Evolutionary conservation across 2,113 vertebrate species (phyloP).

Genomic region (Alligator mississippiensis): DNA sequence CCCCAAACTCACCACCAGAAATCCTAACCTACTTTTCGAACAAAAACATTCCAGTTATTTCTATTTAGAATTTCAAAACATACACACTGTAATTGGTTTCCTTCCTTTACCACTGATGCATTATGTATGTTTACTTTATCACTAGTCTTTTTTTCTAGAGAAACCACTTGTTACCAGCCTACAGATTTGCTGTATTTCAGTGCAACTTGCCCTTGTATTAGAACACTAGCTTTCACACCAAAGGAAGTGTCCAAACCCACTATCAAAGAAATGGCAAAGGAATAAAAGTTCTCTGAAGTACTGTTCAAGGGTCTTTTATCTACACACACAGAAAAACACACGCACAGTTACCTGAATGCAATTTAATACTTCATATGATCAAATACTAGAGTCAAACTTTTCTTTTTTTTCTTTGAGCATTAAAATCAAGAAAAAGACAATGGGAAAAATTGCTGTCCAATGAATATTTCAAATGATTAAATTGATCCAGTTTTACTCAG

Average conservation of each 20-base stretch:
- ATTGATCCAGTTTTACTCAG: neutral
- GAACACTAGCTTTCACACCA: neutral
- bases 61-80: neutral
- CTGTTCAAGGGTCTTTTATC: neutral
- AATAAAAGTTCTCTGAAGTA: neutral
- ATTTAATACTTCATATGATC: neutral
- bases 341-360: neutral
- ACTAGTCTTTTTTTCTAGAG: neutral
- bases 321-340: neutral
- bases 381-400: neutral
- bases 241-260: neutral
- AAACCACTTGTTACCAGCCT: neutral
- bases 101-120: neutral
- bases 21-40: neutral
- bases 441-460: neutral
- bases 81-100: neutral
- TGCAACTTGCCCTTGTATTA: neutral
- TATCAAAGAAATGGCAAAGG: neutral
- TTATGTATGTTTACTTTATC: neutral
- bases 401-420: neutral
- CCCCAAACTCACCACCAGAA: neutral
- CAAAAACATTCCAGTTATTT: neutral
- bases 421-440: neutral
- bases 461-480: neutral
- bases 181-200: neutral